Evolutionary conservation across 2,113 vertebrate species (phyloP).

Genomic region (Bubo scandiacus): DNA sequence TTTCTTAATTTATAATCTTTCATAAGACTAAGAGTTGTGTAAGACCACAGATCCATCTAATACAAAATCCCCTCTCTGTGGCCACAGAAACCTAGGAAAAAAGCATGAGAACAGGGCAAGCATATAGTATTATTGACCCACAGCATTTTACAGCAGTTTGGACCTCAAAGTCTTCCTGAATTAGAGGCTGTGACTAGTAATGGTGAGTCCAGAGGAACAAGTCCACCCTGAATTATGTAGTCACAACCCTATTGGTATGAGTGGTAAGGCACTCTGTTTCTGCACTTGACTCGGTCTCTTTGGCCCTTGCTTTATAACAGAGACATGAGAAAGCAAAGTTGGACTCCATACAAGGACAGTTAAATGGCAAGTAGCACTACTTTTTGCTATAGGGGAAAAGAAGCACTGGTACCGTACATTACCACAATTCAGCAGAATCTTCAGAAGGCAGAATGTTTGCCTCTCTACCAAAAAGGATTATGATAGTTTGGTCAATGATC

Average conservation of each 20-base stretch:
- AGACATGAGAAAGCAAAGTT: background rate
- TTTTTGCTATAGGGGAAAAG: background rate
- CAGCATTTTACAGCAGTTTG: background rate
- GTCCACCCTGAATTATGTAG: background rate
- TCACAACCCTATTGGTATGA: background rate
- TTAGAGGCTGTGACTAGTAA: background rate
- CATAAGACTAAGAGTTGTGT: background rate
- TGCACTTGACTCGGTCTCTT: background rate
- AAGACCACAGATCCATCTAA: background rate
- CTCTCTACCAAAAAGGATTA: background rate
- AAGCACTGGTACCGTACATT: background rate
- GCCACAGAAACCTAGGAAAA: background rate
- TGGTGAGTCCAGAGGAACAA: background rate
- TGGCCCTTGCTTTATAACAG: background rate
- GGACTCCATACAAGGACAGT: background rate
- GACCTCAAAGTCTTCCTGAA: background rate
- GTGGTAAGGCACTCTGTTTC: background rate
- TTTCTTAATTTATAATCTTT: background rate
- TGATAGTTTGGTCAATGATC: background rate
- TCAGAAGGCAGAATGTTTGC: background rate
- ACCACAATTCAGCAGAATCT: background rate
- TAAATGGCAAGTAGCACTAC: background rate
- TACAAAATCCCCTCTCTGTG: background rate
- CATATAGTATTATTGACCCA: background rate
- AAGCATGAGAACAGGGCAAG: background rate